These are phyloP conservation scores for Podargus strigoides DNA, from an alignment of 2,797 vertebrate species.

Conservation along the genomic window DNA sequence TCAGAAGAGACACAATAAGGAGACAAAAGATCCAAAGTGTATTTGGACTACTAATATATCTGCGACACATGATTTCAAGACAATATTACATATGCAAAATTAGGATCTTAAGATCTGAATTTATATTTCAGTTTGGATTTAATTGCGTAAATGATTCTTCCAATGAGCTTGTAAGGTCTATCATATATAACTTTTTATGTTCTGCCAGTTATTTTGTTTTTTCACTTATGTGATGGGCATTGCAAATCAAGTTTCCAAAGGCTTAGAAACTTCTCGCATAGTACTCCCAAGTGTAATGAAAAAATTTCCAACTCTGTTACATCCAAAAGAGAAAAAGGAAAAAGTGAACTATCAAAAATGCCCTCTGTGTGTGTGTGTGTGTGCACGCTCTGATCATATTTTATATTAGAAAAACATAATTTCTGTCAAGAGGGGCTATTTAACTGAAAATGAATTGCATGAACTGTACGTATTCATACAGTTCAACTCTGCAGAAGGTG, in stretches of 20 bases:
- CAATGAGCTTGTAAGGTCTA: not conserved
- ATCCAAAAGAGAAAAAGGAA: not conserved
- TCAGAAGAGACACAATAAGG: not conserved
- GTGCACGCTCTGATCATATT: not conserved
- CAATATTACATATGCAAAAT: not conserved
- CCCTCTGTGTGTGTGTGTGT: rapidly evolving
- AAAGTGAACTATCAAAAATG: not conserved
- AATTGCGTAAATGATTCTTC: not conserved
- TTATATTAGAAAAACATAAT: not conserved
- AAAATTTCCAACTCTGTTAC: not conserved
- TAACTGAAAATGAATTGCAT: not conserved
- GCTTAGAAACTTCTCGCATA: not conserved
- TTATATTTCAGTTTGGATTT: not conserved
- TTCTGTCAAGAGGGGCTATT: not conserved
- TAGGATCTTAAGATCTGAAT: not conserved
- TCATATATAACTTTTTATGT: not conserved
- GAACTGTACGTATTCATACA: not conserved
- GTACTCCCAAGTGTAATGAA: not conserved
- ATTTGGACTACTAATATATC: not conserved
- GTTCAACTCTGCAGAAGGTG: not conserved
- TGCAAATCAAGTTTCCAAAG: not conserved
- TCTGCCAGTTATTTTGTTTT: not conserved
- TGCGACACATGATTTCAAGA: not conserved
- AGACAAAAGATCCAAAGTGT: not conserved
- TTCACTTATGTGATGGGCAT: not conserved